phyloP scores from a whole-genome alignment of 2,888 invertebrate species.

The Periphyllus acericola region DNA sequence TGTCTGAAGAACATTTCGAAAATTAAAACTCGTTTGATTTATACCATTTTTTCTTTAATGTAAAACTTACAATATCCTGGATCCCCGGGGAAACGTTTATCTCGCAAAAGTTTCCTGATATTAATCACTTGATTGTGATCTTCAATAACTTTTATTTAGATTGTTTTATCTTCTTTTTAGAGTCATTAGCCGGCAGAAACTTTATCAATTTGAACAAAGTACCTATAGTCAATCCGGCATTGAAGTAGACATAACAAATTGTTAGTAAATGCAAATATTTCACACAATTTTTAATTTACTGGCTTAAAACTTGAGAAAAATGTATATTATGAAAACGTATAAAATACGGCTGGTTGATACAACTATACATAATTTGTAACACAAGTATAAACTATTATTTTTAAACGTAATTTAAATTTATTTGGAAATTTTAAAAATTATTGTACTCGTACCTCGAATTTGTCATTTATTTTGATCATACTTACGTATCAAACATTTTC shows the following conservation, averaged over 20 bases:
- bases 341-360: too few relatives aligned
- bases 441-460: too few relatives aligned
- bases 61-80: neutral
- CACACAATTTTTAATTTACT: too few relatives aligned
- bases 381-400: too few relatives aligned
- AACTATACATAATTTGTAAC: too few relatives aligned
- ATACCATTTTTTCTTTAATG: slow-evolving; percentile 19
- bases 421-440: too few relatives aligned
- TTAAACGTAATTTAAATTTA: too few relatives aligned
- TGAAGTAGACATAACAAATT: neutral
- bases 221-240: neutral
- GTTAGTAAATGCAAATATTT: neutral
- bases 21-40: slow-evolving; percentile 47
- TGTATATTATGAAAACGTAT: too few relatives aligned
- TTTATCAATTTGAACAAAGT: neutral
- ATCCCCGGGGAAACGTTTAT: slow-evolving; percentile 27
- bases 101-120: slow-evolving; percentile 21
- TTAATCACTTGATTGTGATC: slow-evolving; percentile 40
- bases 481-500: too few relatives aligned
- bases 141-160: slow-evolving; percentile 41
- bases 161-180: neutral
- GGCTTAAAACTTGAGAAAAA: too few relatives aligned
- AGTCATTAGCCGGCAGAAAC: slow-evolving; percentile 12
- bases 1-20: slow-evolving; percentile 24
- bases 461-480: too few relatives aligned